Base-by-base conservation (phyloP, 1,140 invertebrate species). In the Formica selysi region DNA sequence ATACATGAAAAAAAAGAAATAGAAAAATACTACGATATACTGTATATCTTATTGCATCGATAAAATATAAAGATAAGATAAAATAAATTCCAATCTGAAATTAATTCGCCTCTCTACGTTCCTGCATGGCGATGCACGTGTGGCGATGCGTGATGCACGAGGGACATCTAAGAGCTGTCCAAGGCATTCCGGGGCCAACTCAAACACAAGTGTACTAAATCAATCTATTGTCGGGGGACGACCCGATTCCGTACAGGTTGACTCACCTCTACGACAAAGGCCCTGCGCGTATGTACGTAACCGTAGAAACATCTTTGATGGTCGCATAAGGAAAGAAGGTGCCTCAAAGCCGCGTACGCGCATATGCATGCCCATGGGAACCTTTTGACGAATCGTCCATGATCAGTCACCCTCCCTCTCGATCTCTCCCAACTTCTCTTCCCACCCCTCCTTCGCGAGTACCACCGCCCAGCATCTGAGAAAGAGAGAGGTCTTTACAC, bases 171-270 rank as follows among this genome's bases (percentile, higher is more conserved):
- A 90, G 88, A 90, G 83, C 86, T 81, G 86, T 90, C 86, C 19
- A 70, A 87, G 89, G 62, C 88, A 90, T 87, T 90, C 86, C 86
- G 78, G 36, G 79, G 13, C 61, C 54, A 65, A 44, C 79, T 86
- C 84, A 57, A 86, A 91, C 88, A 83, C 89, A 91, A 92, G 91
- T 91, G 87, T 91, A 92, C 89, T 92, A 93, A 93, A 94, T 94
- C 93, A 93, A 94, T 94, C 92, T 71, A 92, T 93, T 93, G 92
- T 93, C 91, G 88, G 78, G 81, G 51, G 32, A 57, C 91, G 90
- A 90, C 89, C 90, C 91, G 91, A 92, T 93, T 91, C 84, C 80
- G 57, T 67, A 59, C 87, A 93, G 91, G 91, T 93, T 93, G 93
- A 93, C 91, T 93, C 92, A 93, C 89, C 91, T 90, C 76, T 32